Percentiles rank a stretch among this genome's conserved stretches.
Evolutionary conservation across 1,140 invertebrate species (phyloP).

Genomic region (Aphelenchoides avenae): DNA sequence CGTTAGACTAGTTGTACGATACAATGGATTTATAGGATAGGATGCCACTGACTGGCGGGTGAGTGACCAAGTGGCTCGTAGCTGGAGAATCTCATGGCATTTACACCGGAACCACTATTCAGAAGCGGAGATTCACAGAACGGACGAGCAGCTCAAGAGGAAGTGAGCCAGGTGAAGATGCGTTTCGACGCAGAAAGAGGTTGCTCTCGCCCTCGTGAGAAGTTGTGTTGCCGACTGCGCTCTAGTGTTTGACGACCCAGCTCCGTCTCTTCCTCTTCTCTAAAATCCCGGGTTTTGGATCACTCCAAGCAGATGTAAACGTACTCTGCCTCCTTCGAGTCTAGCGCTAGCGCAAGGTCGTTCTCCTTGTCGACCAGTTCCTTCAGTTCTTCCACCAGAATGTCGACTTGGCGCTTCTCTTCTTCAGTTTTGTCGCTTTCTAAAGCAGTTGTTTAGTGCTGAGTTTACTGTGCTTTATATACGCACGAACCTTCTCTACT

Average conservation of each 20-base stretch:
- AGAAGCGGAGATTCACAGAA: too few species aligned
- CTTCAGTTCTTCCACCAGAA: slow-evolving; percentile 18
- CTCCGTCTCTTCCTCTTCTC: slow-evolving; percentile 26
- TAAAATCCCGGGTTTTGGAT: slow-evolving; percentile 10
- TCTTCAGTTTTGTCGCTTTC: slow-evolving; percentile 14
- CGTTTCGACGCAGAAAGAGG: slow-evolving; percentile 33
- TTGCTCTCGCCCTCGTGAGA: slow-evolving; percentile 25
- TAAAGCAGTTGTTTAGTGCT: slow-evolving; percentile 2
- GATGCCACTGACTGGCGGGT: too few species aligned
- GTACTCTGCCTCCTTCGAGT: slow-evolving; percentile 3
- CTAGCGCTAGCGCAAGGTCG: slow-evolving; percentile 19
- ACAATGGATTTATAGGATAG: too few species aligned
- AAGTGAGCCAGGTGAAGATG: too few species aligned
- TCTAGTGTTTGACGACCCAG: slow-evolving; percentile 21
- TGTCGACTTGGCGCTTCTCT: slow-evolving; percentile 26
- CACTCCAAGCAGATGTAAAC: slow-evolving; percentile 2
- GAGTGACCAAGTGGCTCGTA: too few species aligned
- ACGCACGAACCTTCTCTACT: neutral
- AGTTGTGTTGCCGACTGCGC: slow-evolving; percentile 32
- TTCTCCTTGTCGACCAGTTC: slow-evolving; percentile 25
- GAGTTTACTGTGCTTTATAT: neutral
- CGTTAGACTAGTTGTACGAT: too few species aligned
- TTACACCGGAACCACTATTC: too few species aligned
- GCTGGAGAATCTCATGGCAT: too few species aligned
- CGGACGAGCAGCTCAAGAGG: too few species aligned